Evolutionary conservation across 2,113 vertebrate species (phyloP), one percentile per base, ranked within the genome.

Genomic region (Psittacara wagleri): DNA sequence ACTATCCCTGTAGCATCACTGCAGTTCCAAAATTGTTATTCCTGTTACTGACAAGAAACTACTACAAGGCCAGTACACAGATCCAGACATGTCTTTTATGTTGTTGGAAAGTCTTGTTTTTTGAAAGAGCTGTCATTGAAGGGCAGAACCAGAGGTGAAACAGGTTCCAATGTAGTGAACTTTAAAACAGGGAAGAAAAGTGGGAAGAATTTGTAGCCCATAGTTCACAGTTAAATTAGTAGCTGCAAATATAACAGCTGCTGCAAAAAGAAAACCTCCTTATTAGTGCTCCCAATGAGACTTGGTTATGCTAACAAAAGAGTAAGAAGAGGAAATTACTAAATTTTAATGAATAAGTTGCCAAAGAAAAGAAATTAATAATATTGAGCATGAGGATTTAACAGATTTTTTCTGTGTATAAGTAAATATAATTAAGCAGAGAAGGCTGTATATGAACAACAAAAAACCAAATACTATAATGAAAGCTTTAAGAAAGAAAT

Each of bases 401-500:
- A 52, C 15, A 87, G 29, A 46, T 17, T 46, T 52, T 83, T 31
- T 17, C 6, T 16, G 6, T 10, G 10, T 18, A 11, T 41, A 24
- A 49, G n/a, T 35, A 55, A 64, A 83, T 39, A 33, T 7, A 39
- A 51, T 28, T 62, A 61, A 69, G 48, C 35, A 76, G 37, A 69
- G 19, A 86, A 68, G 12, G 18, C 37, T 67, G 20, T 6, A 24
- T 14, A 49, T 0, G 0, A 64, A 63, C 11, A n/a, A 52, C 6
- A 41, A 39, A 67, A 78, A 35, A 4, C 3, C 14, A n/a, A 91
- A 61, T 17, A 24, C 9, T 69, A 20, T 8, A 70, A 74, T 7
- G 11, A n/a, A 62, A 90, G 23, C 5, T 83, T 5, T 4, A 61
- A 82, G 24, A 83, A 54, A 63, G 7, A 68, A 75, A 11, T 51